Evolutionary conservation across 2,888 invertebrate species (phyloP), one percentile per base, ranked within the genome.

Genomic region (Chloroclystis v-ata): DNA sequence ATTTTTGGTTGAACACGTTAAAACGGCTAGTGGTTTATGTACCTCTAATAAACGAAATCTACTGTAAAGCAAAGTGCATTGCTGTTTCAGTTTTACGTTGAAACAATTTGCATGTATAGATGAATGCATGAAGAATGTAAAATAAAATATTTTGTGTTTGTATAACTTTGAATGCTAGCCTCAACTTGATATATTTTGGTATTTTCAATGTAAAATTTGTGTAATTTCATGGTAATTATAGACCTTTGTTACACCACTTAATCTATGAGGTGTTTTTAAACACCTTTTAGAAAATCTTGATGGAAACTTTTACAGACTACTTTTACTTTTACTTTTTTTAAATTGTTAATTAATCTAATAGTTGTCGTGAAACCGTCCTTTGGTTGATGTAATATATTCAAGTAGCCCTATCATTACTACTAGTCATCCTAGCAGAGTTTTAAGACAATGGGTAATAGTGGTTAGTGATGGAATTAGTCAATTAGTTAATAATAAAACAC

Each of bases 371-470:
- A 42, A 47, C 59, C 59, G 59, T 61, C 57, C 51, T 54, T 46
- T 50, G 40, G 43, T 51, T 46, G 50, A 44, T 53, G 49, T 55
- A 11, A 20, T 33, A 12, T 48, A 39, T 47, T 54, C 38, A 39
- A 20, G 29, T 49, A 37, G n/a, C 35, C 32, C 10, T 35, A 20
- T 16, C 35, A 53, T 57, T 55, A 49, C 49, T 47, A 57, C 68
- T 68, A 67, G 65, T 69, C 69, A 63, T 59, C 54, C 10, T 35
- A 35, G 7, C 11, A 35, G 20, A 33, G 10, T 14, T 33, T n/a
- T 35, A 35, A 20, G 20, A 35, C 10, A 35, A 32, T 47, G 51
- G 51, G 43, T 33, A 41, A 43, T 47, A 43, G 39, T 25, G 43
- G 47, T 43, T 51, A 47, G 40, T 43, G 40, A 49, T 33, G 20